These are phyloP conservation scores for Pedetes capensis DNA, from an alignment of 2,113 vertebrate species.

Conservation along the genomic window DNA sequence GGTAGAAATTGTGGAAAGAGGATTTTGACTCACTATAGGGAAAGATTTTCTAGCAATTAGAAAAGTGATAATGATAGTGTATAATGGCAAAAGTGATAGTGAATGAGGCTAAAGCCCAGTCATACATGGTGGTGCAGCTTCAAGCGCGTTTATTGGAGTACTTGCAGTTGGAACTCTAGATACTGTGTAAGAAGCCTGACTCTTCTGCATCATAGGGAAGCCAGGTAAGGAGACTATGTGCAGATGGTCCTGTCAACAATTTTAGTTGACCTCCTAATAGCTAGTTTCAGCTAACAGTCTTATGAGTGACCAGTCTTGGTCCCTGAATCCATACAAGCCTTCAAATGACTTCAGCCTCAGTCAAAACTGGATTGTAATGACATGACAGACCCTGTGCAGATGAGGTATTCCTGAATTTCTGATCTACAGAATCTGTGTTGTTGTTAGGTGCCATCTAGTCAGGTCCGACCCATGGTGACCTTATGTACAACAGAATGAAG, in stretches of 20 bases:
- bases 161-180: not conserved
- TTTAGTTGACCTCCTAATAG: not conserved
- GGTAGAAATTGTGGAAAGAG: not conserved
- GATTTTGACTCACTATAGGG: not conserved
- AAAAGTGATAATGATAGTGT: too few species aligned
- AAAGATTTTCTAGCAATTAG: not conserved
- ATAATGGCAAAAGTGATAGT: too few species aligned
- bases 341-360: not conserved
- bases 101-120: not conserved
- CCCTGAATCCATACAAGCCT: not conserved
- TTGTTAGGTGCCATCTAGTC: too few species aligned
- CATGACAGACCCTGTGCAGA: not conserved
- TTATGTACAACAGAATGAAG: too few species aligned
- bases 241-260: not conserved
- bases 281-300: not conserved
- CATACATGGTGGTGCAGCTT: not conserved
- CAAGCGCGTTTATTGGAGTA: not conserved
- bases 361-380: not conserved
- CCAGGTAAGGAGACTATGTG: not conserved
- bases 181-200: not conserved
- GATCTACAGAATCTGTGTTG: not conserved
- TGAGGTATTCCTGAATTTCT: not conserved
- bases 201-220: not conserved
- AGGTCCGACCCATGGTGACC: too few species aligned
- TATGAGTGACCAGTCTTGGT: not conserved